A percentile compares a stretch with the other conserved stretches of the same genome.
These are phyloP conservation scores for Ochlodes sylvanus DNA, from an alignment of 2,888 invertebrate species.

Conservation along the genomic window DNA sequence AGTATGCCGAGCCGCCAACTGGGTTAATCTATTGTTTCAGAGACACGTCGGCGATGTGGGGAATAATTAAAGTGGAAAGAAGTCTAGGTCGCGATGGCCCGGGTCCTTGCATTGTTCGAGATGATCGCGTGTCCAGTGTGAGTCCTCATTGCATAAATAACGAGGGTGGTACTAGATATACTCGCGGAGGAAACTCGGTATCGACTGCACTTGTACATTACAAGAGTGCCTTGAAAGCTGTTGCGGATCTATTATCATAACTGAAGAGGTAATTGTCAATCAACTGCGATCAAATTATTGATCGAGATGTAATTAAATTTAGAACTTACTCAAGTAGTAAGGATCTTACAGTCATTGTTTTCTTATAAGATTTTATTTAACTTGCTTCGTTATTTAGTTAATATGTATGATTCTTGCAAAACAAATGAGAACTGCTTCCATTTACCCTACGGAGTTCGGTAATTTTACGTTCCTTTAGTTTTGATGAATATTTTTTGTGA, in stretches of 20 bases:
- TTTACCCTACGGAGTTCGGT: too few relatives aligned
- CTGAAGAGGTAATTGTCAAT: slow-evolving; percentile 31
- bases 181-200: slow-evolving; percentile 62
- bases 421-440: too few relatives aligned
- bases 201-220: slow-evolving; percentile 22
- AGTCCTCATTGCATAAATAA: slow-evolving; percentile 83
- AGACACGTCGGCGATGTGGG: slow-evolving; percentile 73
- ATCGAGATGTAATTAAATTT: slow-evolving; percentile 19
- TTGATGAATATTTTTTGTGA: too few relatives aligned
- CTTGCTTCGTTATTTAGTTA: too few relatives aligned
- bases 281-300: slow-evolving; percentile 20
- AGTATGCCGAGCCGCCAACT: slow-evolving; percentile 58
- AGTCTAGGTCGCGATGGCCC: slow-evolving; percentile 75
- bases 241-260: slow-evolving; percentile 30
- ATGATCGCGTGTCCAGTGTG: slow-evolving; percentile 78
- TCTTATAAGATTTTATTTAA: not conserved
- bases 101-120: slow-evolving; percentile 81
- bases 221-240: slow-evolving; percentile 62
- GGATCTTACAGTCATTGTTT: not conserved
- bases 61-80: slow-evolving; percentile 77
- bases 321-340: slow-evolving; percentile 2
- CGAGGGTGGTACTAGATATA: slow-evolving; percentile 68
- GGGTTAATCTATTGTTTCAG: slow-evolving; percentile 80
- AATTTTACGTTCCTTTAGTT: too few relatives aligned
- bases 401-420: too few relatives aligned